Base-by-base conservation (phyloP, 2,797 vertebrate species). In the Erpetoichthys calabaricus region DNA sequence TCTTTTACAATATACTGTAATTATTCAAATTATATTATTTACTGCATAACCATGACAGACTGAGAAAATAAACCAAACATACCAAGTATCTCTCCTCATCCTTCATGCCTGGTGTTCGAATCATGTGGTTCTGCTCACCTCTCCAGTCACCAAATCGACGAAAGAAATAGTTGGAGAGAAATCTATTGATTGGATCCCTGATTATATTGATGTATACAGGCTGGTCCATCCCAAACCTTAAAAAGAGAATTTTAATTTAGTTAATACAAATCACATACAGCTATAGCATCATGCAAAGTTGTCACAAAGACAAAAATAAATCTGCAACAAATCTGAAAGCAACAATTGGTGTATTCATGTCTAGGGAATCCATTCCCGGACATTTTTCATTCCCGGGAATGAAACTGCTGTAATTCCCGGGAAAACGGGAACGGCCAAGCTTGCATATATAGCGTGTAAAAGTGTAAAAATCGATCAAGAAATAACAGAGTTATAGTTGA, bases 141-240 rank as follows among this genome's bases (percentile, higher is more conserved):
- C 95, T 84, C 93, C 95, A 98, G 79, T 99, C 96, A 59, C 96
- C 95, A 1, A 99, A 99, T 47, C 96, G 94, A 6, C 96, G 93
- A 76, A 99, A 99, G 76, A 99, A 99, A 73, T 97, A 98, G 79
- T 97, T 98, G 55, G 95, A 99, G 45, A 99, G 80, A 77, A 99
- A 99, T 42, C 96, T 81, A 73, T 80, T 99, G 67, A 97, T 91
- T 1, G 96, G 96, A 69, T 99, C 96, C 72, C 96, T 81, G 64
- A 99, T 98, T 65, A 99, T 98, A 75, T 99, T 99, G 75, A 99
- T 91, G 67, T 98, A 96, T 58, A 96, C 94, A 0, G 96, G 96
- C 76, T 97, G 90, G 67, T 99, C 93, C 81, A 94, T 89, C 78
- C 89, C 89, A 77, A 98, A 97, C 79, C 96, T 99, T 63, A 47